Conservation (phyloP, 1,140 invertebrate species). For the Choristoneura fumiferana region DNA sequence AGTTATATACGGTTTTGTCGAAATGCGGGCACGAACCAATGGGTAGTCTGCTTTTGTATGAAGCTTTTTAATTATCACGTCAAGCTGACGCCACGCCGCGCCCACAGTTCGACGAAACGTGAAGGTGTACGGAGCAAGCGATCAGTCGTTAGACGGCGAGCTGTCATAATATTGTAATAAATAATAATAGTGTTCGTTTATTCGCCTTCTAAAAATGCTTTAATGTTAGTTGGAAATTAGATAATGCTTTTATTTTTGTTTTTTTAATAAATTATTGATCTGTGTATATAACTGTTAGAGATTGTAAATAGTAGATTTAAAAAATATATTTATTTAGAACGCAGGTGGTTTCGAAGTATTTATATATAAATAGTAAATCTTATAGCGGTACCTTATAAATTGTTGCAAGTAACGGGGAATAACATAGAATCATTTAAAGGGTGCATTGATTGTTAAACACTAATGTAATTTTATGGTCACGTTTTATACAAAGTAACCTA, state of each 20-base stretch:
- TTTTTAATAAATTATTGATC: conserved; percentile 49
- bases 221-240: conserved; percentile 50
- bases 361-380: conserved; percentile 22
- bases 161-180: conserved; percentile 33
- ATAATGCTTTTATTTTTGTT: conserved; percentile 46
- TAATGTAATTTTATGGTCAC: conserved; percentile 48
- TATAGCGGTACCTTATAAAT: conserved; percentile 12
- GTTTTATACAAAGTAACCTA: conserved; percentile 33
- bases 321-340: conserved; percentile 50
- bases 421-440: conserved; percentile 34
- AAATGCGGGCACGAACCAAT: too few species aligned
- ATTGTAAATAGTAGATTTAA: conserved; percentile 57
- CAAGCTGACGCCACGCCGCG: too few species aligned
- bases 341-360: conserved; percentile 29
- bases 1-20: too few species aligned
- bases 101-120: too few species aligned
- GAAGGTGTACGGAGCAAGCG: too few species aligned
- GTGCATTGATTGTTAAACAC: conserved; percentile 47
- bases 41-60: too few species aligned
- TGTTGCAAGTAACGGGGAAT: conserved; percentile 9
- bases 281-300: conserved; percentile 64
- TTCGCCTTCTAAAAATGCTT: conserved; percentile 67
- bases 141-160: background rate
- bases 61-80: too few species aligned
- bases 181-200: conserved; percentile 56